These are phyloP conservation scores for Akabosia matsudoensis DNA, from an alignment of 1,140 invertebrate genomes.

Conservation along the genomic window DNA sequence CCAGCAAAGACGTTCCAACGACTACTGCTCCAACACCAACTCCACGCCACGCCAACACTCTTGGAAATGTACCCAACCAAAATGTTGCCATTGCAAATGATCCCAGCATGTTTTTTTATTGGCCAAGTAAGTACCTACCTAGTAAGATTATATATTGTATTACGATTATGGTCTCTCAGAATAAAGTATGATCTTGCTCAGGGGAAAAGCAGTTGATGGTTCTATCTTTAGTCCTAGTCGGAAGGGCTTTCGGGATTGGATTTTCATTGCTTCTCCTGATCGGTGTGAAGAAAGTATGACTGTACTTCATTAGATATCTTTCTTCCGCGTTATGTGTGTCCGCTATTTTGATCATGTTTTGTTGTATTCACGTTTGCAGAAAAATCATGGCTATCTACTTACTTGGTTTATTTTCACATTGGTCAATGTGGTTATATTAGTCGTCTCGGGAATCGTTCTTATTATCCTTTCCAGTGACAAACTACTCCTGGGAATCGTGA, in stretches of 20 bases:
- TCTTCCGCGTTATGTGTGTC: background rate
- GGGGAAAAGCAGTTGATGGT: background rate
- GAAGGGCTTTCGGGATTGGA: background rate
- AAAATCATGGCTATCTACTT: background rate
- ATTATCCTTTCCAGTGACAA: background rate
- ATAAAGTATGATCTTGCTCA: no score
- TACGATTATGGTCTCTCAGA: background rate
- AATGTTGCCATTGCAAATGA: background rate
- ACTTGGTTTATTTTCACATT: conserved; percentile 7
- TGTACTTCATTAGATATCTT: background rate
- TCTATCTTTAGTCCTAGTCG: background rate
- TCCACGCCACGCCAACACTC: background rate
- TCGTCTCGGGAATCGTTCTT: background rate
- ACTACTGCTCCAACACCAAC: background rate
- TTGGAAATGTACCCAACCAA: background rate
- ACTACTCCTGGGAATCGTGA: background rate
- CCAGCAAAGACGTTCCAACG: background rate
- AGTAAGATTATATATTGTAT: background rate
- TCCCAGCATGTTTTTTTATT: background rate
- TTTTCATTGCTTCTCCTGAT: background rate
- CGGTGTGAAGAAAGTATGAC: conserved; percentile 5
- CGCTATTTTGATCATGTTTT: background rate
- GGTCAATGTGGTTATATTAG: background rate
- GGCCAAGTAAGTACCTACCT: background rate
- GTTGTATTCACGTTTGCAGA: no score